Evolutionary conservation across 2,113 vertebrate genomes (phyloP).

Genomic region (Indicator maculatus): DNA sequence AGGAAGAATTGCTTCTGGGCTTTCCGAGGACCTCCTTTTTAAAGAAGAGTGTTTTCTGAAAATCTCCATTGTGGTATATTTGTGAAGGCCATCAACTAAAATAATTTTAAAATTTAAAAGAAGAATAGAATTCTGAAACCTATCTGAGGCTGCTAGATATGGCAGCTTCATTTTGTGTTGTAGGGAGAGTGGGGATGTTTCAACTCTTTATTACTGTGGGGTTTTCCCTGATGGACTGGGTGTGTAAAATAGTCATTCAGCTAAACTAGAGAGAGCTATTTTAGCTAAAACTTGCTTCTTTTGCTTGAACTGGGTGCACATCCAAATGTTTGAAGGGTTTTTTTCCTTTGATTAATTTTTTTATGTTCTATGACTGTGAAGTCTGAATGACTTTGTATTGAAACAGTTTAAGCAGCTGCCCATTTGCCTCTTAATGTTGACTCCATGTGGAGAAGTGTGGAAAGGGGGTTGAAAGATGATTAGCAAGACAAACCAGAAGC

Average conservation of each 20-base stretch:
- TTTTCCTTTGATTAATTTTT: not conserved
- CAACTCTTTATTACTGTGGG: not conserved
- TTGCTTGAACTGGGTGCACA: not conserved
- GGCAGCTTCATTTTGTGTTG: not conserved
- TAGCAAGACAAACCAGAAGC: not conserved
- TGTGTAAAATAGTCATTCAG: not conserved
- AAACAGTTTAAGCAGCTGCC: not conserved
- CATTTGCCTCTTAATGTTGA: not conserved
- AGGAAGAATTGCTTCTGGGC: not conserved
- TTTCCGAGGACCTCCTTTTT: not conserved
- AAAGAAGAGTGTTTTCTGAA: not conserved
- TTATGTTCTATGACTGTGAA: not conserved
- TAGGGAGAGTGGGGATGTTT: not conserved
- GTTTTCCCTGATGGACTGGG: not conserved
- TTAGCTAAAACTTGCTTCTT: not conserved
- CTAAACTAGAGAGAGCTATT: not conserved
- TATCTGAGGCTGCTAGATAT: not conserved
- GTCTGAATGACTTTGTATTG: not conserved
- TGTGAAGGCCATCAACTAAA: not conserved
- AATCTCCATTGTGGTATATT: not conserved
- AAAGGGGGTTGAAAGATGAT: not conserved
- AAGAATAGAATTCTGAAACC: not conserved
- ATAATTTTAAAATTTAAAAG: not conserved
- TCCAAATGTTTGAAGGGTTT: not conserved
- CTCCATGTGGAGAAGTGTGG: not conserved